Evolutionary conservation across 1,140 invertebrate genomes (phyloP).

Genomic region (Ephestia elutella): DNA sequence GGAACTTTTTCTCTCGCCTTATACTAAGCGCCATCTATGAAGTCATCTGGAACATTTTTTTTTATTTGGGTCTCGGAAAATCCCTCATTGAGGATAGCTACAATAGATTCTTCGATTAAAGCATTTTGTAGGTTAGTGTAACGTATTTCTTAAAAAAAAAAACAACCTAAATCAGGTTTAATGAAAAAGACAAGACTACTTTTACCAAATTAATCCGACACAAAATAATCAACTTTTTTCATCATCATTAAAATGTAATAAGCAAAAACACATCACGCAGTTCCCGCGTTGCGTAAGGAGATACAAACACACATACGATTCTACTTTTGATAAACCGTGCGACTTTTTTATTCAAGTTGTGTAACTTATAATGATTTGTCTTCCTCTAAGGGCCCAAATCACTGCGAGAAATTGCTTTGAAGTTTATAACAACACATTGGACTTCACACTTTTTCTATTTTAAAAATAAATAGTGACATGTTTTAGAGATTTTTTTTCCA

Average conservation of each 20-base stretch:
- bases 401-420: neutral
- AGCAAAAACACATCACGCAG: neutral
- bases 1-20: too few relatives aligned
- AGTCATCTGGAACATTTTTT: too few relatives aligned
- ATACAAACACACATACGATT: conserved; percentile 3
- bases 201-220: neutral
- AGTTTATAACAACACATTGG: neutral
- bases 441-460: too few relatives aligned
- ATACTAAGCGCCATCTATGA: too few relatives aligned
- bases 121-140: too few relatives aligned
- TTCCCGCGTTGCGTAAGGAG: neutral
- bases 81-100: too few relatives aligned
- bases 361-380: neutral
- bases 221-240: neutral
- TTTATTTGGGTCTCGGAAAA: too few relatives aligned
- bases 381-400: neutral
- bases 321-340: conserved; percentile 1
- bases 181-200: neutral
- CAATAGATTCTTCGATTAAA: too few relatives aligned
- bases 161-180: too few relatives aligned
- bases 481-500: too few relatives aligned
- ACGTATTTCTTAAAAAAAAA: too few relatives aligned
- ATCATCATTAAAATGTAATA: conserved; percentile 9
- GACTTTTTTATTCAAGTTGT: neutral
- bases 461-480: too few relatives aligned